Percentiles rank a stretch among this genome's conserved stretches.
These are phyloP conservation scores for Lingula anatina DNA, from an alignment of 2,888 invertebrate species.

Conservation along the genomic window DNA sequence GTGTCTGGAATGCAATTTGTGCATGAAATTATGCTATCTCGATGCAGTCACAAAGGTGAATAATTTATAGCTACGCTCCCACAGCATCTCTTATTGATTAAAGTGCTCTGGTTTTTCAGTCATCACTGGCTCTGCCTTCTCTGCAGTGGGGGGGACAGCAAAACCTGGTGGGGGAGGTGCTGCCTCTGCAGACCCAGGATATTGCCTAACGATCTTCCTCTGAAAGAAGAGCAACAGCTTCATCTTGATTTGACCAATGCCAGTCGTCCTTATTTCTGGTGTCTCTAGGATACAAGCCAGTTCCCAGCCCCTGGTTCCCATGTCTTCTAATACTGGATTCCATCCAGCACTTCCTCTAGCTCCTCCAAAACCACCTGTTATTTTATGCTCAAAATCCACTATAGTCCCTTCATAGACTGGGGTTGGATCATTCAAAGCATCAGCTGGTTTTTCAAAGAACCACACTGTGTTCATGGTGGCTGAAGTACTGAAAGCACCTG, in stretches of 20 bases:
- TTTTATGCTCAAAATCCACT: neutral
- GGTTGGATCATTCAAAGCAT: slow-evolving; percentile 24
- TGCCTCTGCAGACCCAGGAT: too few relatives aligned
- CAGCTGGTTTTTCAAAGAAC: slow-evolving; percentile 42
- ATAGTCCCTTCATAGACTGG: slow-evolving; percentile 25
- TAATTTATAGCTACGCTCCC: too few relatives aligned
- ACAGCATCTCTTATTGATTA: too few relatives aligned
- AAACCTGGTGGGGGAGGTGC: too few relatives aligned
- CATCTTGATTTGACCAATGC: slow-evolving; percentile 9
- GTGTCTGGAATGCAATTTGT: too few relatives aligned
- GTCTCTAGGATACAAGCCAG: slow-evolving; percentile 32
- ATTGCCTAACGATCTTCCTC: slow-evolving; percentile 11
- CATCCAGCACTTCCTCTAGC: slow-evolving; percentile 18
- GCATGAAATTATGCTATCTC: too few relatives aligned
- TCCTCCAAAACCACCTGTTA: slow-evolving; percentile 14
- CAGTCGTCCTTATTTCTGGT: slow-evolving; percentile 13
- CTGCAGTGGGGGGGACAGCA: too few relatives aligned
- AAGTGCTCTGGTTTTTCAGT: too few relatives aligned
- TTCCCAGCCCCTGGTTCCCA: slow-evolving; percentile 44
- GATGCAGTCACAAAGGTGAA: too few relatives aligned
- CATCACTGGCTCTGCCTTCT: too few relatives aligned
- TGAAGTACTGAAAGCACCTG: slow-evolving; percentile 8
- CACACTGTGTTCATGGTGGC: slow-evolving; percentile 28
- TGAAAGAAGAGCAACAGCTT: slow-evolving; percentile 28
- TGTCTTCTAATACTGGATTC: slow-evolving; percentile 31